These are phyloP conservation scores for Microchirus variegatus DNA, from an alignment of 2,797 vertebrate species.

Conservation along the genomic window DNA sequence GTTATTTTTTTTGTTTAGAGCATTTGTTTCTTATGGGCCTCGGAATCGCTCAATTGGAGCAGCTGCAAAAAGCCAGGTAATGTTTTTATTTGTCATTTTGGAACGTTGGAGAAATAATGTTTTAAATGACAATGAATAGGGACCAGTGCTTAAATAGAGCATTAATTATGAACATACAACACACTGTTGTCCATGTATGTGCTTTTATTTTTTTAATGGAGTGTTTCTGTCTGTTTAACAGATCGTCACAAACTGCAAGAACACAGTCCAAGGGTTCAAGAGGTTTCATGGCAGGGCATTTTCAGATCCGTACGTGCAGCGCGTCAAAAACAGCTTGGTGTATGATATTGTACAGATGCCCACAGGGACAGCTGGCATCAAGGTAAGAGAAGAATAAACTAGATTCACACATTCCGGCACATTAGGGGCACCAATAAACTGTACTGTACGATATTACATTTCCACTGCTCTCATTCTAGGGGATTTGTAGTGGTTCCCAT, in stretches of 20 bases:
- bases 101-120: background rate
- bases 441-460: background rate
- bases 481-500: background rate
- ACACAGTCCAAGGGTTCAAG: slow-evolving; percentile 98
- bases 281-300: slow-evolving; percentile 95
- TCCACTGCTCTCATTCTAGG: background rate
- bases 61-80: slow-evolving; percentile 97
- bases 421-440: background rate
- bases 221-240: slow-evolving; percentile 52
- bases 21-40: slow-evolving; percentile 95
- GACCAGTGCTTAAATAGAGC: background rate
- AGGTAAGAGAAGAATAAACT: slow-evolving; percentile 77
- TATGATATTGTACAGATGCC: slow-evolving; percentile 94
- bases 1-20: slow-evolving; percentile 77
- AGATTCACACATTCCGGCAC: no score
- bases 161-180: background rate
- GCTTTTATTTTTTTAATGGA: background rate
- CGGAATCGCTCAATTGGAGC: slow-evolving; percentile 95
- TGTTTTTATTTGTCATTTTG: slow-evolving; percentile 13
- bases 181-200: background rate
- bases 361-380: slow-evolving; percentile 92
- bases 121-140: background rate
- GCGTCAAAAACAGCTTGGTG: slow-evolving; percentile 88
- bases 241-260: slow-evolving; percentile 97
- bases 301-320: slow-evolving; percentile 93